These are phyloP conservation scores for Hyperoodon ampullatus DNA, from an alignment of 2,113 vertebrate genomes.

Conservation along the genomic window DNA sequence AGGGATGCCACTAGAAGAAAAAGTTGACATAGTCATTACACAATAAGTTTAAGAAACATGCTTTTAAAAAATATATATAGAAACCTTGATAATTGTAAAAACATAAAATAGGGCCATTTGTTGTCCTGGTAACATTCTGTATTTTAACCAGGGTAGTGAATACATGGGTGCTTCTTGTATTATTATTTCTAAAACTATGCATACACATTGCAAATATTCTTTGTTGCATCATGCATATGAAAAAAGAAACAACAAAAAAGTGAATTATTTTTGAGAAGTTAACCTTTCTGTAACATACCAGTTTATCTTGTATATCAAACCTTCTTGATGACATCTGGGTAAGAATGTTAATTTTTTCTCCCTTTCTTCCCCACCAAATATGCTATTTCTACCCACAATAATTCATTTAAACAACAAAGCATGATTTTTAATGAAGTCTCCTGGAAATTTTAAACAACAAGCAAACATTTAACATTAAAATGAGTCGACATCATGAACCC, in stretches of 20 bases:
- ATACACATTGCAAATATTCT: neutral
- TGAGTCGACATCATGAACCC: conserved; percentile 83
- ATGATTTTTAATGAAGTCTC: conserved; percentile 84
- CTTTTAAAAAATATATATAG: conserved; percentile 84
- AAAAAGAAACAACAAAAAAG: neutral
- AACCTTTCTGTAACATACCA: conserved; percentile 77
- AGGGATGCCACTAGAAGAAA: conserved; percentile 85
- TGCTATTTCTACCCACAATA: conserved; percentile 82
- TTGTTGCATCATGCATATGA: neutral
- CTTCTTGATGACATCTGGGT: conserved; percentile 77
- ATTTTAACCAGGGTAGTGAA: neutral
- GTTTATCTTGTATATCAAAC: conserved; percentile 76
- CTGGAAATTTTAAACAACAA: conserved; percentile 85
- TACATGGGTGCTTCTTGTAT: neutral
- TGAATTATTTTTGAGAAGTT: conserved; percentile 71
- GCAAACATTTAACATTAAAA: conserved; percentile 92
- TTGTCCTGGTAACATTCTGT: neutral
- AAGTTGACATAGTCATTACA: conserved; percentile 85
- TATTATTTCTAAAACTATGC: neutral
- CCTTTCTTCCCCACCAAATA: conserved; percentile 57
- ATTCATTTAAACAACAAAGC: conserved; percentile 90
- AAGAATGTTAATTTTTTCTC: conserved; percentile 74
- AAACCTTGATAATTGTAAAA: conserved; percentile 78
- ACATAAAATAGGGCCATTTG: conserved; percentile 52
- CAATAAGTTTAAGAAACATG: conserved; percentile 86